Base-by-base conservation (phyloP, 2,797 vertebrate genomes). In the Acanthurus tractus region DNA sequence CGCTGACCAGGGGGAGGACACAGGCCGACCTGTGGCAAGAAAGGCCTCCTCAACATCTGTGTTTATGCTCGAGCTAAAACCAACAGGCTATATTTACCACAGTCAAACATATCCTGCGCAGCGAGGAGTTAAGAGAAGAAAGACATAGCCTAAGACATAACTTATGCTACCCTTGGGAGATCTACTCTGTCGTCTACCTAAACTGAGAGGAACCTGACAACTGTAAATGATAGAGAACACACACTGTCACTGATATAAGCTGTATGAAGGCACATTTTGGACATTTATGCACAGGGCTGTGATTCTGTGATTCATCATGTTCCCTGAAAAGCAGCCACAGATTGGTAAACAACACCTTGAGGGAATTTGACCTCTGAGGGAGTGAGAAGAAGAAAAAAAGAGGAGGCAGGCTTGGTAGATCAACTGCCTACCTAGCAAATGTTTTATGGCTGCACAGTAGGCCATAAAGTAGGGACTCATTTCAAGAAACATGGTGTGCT, bases 1-100 rank as follows among this genome's bases (percentile, higher is more conserved):
- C 17, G 2, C 65, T 84, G 84, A 87, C 90, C 89, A 79, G 80
- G 66, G 74, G 83, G 75, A 88, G 85, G 88, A 92, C 38, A 58
- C 81, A 84, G 88, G 87, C 84, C 74, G 68, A 88, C 76, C 89
- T 91, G 91, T 88, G 92, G 93, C 87, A 73, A 94, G 78, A 86
- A 89, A 89, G 86, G 90, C 89, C 82, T 91, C 89, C 88, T 93
- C 91, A 88, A 96, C 94, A 95, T 95, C 95, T 96, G 94, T 95
- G 94, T 95, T 95, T 95, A 94, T 95, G 90, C 94, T 94, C 84
- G 49, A 76, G 92, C 92, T 93, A 89, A 95, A 95, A 94, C 93
- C 94, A 94, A 93, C 92, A 90, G 85, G 86, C 94, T 95, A 95
- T 95, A 96, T 95, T 95, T 96, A 96, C 92, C 78, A 83, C 64